Percentiles rank a stretch among this genome's conserved stretches.
Conservation (phyloP, 2,797 vertebrate genomes). For the Crotalus adamanteus region DNA sequence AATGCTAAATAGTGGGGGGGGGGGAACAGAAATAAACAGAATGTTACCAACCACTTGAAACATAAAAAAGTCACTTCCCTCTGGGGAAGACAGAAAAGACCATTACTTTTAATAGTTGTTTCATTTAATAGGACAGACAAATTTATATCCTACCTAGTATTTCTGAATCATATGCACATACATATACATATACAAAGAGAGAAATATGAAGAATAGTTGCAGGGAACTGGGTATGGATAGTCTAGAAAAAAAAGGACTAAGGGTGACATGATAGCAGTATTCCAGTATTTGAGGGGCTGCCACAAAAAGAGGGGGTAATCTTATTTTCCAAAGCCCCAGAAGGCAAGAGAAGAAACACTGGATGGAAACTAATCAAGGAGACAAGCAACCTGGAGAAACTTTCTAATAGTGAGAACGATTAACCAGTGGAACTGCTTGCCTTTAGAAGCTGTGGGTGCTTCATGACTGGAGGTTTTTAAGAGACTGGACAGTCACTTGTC, state of each 20-base stretch:
- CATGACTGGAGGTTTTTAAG: no score
- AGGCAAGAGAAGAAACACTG: background rate
- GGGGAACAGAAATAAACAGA: accelerated
- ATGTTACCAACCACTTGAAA: background rate
- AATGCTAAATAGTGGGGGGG: accelerated
- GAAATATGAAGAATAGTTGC: no score
- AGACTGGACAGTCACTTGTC: no score
- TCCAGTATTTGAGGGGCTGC: background rate
- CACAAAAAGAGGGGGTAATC: background rate
- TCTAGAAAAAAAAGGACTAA: background rate
- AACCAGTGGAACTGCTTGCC: no score
- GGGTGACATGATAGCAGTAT: background rate
- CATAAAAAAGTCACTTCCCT: background rate
- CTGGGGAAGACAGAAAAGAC: background rate
- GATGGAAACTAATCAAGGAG: background rate
- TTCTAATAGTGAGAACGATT: background rate
- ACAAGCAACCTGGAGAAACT: background rate
- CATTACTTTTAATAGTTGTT: background rate
- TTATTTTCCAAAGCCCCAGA: background rate
- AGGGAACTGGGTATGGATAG: no score
- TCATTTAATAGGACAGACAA: background rate
- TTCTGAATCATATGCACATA: background rate
- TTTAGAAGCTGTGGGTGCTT: no score
- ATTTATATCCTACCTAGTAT: background rate
- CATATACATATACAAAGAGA: background rate